Percentiles rank a stretch among this genome's conserved stretches.
Evolutionary conservation across 1,140 invertebrate genomes (phyloP).

Genomic region (Drosophila persimilis): DNA sequence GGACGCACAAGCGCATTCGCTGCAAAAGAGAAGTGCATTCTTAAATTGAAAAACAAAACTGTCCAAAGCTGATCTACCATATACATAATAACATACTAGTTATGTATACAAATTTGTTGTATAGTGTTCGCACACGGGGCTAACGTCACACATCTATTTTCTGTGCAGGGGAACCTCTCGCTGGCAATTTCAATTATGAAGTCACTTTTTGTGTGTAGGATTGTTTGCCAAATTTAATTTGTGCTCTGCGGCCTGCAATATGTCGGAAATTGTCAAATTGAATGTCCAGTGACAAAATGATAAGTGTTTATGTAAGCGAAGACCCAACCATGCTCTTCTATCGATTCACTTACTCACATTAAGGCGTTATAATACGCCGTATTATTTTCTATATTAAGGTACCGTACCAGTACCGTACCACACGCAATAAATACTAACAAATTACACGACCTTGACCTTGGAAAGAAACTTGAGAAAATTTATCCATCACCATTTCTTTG

Average conservation of each 20-base stretch:
- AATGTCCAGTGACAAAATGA: conserved; percentile 9
- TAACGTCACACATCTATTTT: conserved; percentile 69
- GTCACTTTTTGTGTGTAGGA: conserved; percentile 33
- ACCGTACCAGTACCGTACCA: too few relatives aligned
- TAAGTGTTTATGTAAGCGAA: conserved; percentile 15
- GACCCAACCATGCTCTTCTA: conserved; percentile 3
- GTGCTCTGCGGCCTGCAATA: conserved; percentile 10
- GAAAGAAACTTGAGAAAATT: too few relatives aligned
- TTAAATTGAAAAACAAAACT: too few relatives aligned
- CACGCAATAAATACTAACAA: too few relatives aligned
- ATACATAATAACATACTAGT: too few relatives aligned
- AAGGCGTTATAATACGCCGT: background rate
- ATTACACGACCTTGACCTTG: too few relatives aligned
- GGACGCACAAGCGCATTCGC: too few relatives aligned
- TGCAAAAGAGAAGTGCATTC: too few relatives aligned
- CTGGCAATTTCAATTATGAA: conserved; percentile 40
- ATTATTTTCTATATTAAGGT: too few relatives aligned
- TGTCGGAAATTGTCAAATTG: conserved; percentile 25
- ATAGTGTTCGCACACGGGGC: conserved; percentile 30
- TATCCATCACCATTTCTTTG: conserved; percentile 6
- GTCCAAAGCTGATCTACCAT: too few relatives aligned
- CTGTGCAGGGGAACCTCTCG: conserved; percentile 41
- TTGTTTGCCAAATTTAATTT: conserved; percentile 48
- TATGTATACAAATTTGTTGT: conserved; percentile 7
- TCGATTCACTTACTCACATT: conserved; percentile 21